phyloP scores from a whole-genome alignment of 2,113 vertebrate genomes.

The Pluvianellus socialis region DNA sequence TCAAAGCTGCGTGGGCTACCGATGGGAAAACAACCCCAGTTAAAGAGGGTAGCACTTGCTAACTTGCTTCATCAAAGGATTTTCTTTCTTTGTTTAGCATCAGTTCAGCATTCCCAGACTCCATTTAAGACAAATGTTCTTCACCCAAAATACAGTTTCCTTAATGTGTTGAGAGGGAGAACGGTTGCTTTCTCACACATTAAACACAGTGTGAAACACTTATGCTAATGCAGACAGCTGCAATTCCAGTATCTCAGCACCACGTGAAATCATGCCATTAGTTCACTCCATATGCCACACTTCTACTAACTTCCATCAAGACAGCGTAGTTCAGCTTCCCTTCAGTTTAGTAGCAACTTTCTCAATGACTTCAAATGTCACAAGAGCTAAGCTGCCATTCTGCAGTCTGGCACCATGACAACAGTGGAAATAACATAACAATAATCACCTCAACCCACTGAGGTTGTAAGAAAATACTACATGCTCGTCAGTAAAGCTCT shows the following conservation, averaged over 20 bases:
- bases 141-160: background rate
- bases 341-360: background rate
- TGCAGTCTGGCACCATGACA: background rate
- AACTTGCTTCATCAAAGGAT: background rate
- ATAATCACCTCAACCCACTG: background rate
- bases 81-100: background rate
- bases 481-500: background rate
- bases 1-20: fast-evolving
- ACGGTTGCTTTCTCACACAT: background rate
- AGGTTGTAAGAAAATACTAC: background rate
- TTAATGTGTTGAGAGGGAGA: background rate
- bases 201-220: background rate
- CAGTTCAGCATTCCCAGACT: background rate
- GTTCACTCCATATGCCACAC: background rate
- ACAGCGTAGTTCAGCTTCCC: background rate
- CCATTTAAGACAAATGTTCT: background rate
- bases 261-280: background rate
- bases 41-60: background rate
- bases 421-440: background rate
- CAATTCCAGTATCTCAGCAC: background rate
- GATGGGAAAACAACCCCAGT: background rate
- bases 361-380: background rate
- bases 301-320: background rate
- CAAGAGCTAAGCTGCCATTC: background rate
- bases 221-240: background rate